Conservation (phyloP, 2,113 vertebrate species). For the Hemicordylus capensis region DNA sequence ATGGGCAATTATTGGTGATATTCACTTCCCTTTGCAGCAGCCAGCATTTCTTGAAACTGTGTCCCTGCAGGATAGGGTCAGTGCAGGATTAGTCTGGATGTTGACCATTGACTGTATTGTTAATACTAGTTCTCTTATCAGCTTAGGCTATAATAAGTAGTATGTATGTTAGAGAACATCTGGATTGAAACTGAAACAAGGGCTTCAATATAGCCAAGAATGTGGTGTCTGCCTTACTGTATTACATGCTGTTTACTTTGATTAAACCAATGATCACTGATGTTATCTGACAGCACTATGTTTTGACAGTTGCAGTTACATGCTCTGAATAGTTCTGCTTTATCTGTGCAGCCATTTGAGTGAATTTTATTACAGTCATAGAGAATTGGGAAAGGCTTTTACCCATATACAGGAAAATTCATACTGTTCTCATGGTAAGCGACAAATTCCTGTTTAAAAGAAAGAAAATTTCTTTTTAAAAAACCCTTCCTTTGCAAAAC, state of each 20-base stretch:
- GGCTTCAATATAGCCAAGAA: neutral
- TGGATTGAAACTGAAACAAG: neutral
- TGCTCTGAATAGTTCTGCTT: neutral
- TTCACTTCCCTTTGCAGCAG: too few species aligned
- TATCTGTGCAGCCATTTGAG: neutral
- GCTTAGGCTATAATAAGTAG: neutral
- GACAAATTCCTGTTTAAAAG: neutral
- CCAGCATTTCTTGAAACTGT: too few species aligned
- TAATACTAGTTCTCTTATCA: neutral
- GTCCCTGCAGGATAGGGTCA: too few species aligned
- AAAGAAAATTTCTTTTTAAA: neutral
- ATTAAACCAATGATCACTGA: neutral
- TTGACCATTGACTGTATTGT: too few species aligned
- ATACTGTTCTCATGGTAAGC: accelerated
- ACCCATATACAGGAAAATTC: accelerated
- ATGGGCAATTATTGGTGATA: neutral
- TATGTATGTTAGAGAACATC: neutral
- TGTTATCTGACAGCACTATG: neutral
- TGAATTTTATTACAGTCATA: neutral
- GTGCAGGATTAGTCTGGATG: too few species aligned
- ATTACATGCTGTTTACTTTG: neutral
- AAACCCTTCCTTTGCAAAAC: neutral
- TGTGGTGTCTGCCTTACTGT: neutral
- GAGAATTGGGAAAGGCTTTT: neutral
- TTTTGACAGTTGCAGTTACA: neutral